Evolutionary conservation across 23 tunicate species (phyloP), one percentile per base, ranked within the genome.

Genomic region (Ascidia mentula): DNA sequence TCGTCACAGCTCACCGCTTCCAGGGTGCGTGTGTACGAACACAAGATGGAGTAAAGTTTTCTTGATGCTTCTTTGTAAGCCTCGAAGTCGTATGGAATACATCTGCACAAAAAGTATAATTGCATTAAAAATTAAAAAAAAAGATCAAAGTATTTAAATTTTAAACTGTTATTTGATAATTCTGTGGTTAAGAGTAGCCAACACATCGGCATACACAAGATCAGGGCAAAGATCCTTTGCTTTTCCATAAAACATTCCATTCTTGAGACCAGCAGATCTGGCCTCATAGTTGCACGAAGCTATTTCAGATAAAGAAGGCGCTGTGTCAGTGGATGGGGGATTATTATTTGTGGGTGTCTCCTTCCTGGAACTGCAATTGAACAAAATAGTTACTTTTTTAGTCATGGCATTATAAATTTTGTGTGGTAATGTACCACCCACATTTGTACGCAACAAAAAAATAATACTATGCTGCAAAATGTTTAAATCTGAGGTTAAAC

Each of bases 1-100:
- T 93, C 98, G 65, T 93, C 98, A 84, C 98, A 93, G 37, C 93
- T 88, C 0, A 93, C 98, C 26, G 98, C 98, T 88, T 93, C 93
- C 12, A 93, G 74, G 26, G 86, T 35, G 0, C 60, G 84, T 18
- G 98, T 93, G 80, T 79, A 93, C 3, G 98, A 83, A 5, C 89
- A 59, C 36, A 93, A 69, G 22, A 90, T 72, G 30, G 59, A 45
- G 72, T 93, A 93, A 3, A 93, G 85, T 24, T 79, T 77, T 42
- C 80, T 72, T 28, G 98, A 93, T 0, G 82, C 71, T 39, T 80
- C 77, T n/a, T 79, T 79, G 59, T 93, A 93, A 3, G 93, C 89
- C n/a, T 88, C 93, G 36, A 93, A 93, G 36, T 93, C 93, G 77
- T 93, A 93, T 0, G 98, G 98, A 78, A 93, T 93, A 32, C 84